phyloP scores from a whole-genome alignment of 1,140 invertebrate species.

The Cryptotermes secundus region DNA sequence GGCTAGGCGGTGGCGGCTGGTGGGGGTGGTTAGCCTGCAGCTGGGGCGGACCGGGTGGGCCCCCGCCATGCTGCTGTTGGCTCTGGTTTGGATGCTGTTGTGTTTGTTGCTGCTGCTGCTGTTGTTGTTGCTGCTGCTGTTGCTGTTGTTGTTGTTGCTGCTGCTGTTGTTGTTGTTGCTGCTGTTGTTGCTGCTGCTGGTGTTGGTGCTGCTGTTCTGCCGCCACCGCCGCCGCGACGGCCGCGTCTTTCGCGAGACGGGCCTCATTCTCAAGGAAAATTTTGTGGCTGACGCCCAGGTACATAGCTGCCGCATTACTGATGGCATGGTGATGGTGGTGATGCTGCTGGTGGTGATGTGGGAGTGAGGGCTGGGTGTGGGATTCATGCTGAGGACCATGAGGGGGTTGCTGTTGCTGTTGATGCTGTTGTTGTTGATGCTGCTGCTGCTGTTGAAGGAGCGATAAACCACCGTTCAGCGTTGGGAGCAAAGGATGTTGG shows the following conservation, averaged over 20 bases:
- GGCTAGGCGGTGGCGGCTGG: conserved; percentile 45
- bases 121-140: conserved; percentile 41
- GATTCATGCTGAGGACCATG: conserved; percentile 41
- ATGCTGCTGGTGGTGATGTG: conserved; percentile 49
- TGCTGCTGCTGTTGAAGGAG: conserved; percentile 49
- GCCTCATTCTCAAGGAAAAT: conserved; percentile 75
- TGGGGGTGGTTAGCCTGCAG: conserved; percentile 42
- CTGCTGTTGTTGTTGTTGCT: conserved; percentile 47
- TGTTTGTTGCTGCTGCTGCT: conserved; percentile 36
- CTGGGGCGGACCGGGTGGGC: not conserved
- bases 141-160: conserved; percentile 45
- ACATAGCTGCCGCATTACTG: conserved; percentile 72
- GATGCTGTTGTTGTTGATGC: conserved; percentile 47
- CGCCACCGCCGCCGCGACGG: conserved; percentile 54
- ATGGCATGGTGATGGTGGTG: conserved; percentile 55
- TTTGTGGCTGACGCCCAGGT: conserved; percentile 68
- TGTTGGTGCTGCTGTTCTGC: conserved; percentile 58
- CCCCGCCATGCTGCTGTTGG: not conserved
- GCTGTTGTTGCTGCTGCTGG: conserved; percentile 41
- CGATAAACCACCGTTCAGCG: conserved; percentile 55
- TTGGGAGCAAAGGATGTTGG: conserved; percentile 42
- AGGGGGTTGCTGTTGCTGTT: conserved; percentile 42
- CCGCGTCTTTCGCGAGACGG: conserved; percentile 65
- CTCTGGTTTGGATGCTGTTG: not conserved
- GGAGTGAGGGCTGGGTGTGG: conserved; percentile 47